Evolutionary conservation across 2,888 invertebrate species (phyloP), one percentile per base, ranked within the genome.

Genomic region (Endomychus coccineus): DNA sequence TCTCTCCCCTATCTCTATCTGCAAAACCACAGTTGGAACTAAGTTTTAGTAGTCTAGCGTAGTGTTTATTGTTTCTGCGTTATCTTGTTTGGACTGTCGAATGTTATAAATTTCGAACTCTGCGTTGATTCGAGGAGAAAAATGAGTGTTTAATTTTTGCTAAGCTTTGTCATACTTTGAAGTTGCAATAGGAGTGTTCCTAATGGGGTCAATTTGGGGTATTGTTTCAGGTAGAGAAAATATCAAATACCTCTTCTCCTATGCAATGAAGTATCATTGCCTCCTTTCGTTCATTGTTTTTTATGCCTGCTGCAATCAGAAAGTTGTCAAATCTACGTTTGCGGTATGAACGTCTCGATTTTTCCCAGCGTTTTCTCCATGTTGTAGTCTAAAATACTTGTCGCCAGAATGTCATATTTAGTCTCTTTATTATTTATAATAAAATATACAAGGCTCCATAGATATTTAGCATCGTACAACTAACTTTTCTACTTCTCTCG

Each of bases 81-180:
- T 4, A 2, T 13, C 4, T 23, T 39, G 39, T 21, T 39, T 34
- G 5, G 38, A 16, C 27, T 38, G 33, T 10, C 34, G 24, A 21
- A 39, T 28, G 16, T 34, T 39, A 12, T n/a, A 39, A 16, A 39
- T 39, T 31, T 34, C 39, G 22, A 39, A 40, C 32, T 40, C 40
- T 6, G 25, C 27, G 29, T 40, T 36, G 21, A 22, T 30, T 31
- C 25, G 16, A 12, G 40, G 40, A 14, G 15, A 14, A 16, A 40
- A 36, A 22, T 36, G 16, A 14, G 4, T 21, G 22, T 34, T 25
- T 12, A 31, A 17, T 23, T 40, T 39, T n/a, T 13, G 14, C 15
- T 34, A 34, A 6, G 25, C 34, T 34, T 11, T 34, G 16, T 39
- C 39, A 28, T 39, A 39, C 24, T 29, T 22, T 14, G 34, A 27